Evolutionary conservation across 2,888 invertebrate genomes (phyloP).

Genomic region (Esperia sulphurella): DNA sequence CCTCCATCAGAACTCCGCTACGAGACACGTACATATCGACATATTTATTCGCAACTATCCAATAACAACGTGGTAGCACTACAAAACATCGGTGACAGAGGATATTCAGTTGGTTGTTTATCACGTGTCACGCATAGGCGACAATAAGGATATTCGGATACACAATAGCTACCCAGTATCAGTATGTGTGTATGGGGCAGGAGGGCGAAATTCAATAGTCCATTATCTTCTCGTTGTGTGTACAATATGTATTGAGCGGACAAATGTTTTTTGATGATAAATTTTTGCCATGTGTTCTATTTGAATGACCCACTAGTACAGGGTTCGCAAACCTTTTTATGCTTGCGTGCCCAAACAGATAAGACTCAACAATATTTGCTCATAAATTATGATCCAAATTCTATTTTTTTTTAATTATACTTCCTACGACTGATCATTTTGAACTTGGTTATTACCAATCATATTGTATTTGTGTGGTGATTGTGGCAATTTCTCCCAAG

Average conservation of each 20-base stretch:
- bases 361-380: too few relatives aligned
- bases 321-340: too few relatives aligned
- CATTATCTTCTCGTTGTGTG: neutral
- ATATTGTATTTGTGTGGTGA: too few relatives aligned
- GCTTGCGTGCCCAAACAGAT: too few relatives aligned
- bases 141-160: neutral
- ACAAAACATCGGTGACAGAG: neutral
- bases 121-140: neutral
- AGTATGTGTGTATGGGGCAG: neutral
- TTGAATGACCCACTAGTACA: neutral
- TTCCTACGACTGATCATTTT: too few relatives aligned
- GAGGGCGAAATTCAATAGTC: neutral
- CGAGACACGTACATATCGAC: neutral
- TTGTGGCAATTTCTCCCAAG: too few relatives aligned
- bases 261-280: neutral
- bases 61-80: neutral
- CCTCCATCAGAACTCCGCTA: too few relatives aligned
- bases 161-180: neutral
- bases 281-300: neutral
- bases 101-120: neutral
- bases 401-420: too few relatives aligned
- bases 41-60: neutral
- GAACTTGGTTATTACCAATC: too few relatives aligned
- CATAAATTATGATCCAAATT: too few relatives aligned
- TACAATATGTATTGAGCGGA: neutral